Evolutionary conservation across 2,797 vertebrate species (phyloP), one percentile per base, ranked within the genome.

Genomic region (Sebastes nivosus): DNA sequence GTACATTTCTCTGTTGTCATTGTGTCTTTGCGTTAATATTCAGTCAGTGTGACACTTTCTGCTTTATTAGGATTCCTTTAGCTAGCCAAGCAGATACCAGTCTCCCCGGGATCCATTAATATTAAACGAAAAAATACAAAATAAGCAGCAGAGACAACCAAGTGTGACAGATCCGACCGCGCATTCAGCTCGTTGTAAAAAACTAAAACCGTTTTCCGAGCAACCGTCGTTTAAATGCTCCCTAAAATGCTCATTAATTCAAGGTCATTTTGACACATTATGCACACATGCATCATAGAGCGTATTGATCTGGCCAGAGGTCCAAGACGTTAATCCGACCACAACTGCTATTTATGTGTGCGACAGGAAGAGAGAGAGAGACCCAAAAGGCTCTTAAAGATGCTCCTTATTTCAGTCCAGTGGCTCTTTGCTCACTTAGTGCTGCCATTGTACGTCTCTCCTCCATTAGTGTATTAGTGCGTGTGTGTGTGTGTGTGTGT

Each of bases 391-490:
- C 63, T 81, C 75, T 74, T 81, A 42, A 87, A 77, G 80, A 88
- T 77, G 85, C 38, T 88, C 68, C 74, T 66, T 88, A 58, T 77
- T 46, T 83, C 80, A 77, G 72, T 81, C 88, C 81, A 80, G 72
- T 81, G 91, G 91, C 85, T 87, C 76, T 90, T 85, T 90, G 88
- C 89, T 93, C 88, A 93, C 89, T 92, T 90, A 89, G 88, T 78
- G 86, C 81, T 30, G 71, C 78, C 74, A 80, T 93, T 93, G 83
- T 90, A 34, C 0, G 57, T 71, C 71, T 75, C 75, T 85, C 78
- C 83, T 88, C 89, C 89, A 93, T 93, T 91, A 89, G 77, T 72
- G 80, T 87, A 30, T 74, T 22, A 20, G 67, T 70, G 82, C 77
- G 67, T 77, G 77, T 27, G 68, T 52, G 18, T 69, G 34, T 32